These are phyloP conservation scores for Ridgeia piscesae DNA, from an alignment of 1,140 invertebrate species.

Conservation along the genomic window DNA sequence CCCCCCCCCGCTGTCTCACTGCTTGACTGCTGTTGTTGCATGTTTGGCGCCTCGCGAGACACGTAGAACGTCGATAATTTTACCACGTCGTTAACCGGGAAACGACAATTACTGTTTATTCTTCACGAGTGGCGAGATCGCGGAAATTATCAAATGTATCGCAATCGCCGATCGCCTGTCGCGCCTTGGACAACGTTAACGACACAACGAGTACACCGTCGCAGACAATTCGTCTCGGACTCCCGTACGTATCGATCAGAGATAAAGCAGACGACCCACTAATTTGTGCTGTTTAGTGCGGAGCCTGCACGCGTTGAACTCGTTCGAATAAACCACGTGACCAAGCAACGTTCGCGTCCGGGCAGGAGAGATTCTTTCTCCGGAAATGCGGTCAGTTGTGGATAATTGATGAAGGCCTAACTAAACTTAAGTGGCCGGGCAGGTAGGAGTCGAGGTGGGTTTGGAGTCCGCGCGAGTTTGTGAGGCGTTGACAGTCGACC, in stretches of 20 bases:
- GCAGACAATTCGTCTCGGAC: not conserved
- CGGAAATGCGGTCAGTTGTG: not conserved
- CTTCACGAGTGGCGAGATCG: not conserved
- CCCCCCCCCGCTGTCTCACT: not conserved
- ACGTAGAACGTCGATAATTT: not conserved
- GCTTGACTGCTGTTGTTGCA: not conserved
- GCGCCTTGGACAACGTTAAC: not conserved
- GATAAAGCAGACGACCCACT: not conserved
- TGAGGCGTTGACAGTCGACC: not conserved
- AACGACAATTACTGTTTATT: not conserved
- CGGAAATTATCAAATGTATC: conserved; percentile 1
- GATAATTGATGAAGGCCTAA: not conserved
- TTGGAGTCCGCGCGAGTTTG: not conserved
- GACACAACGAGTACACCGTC: not conserved
- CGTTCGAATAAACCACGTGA: not conserved
- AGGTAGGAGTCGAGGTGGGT: not conserved
- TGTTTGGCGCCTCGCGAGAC: not conserved
- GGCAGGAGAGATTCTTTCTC: not conserved
- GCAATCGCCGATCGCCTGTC: not conserved
- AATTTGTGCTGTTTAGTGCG: not conserved
- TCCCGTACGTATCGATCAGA: not conserved
- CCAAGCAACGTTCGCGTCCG: not conserved
- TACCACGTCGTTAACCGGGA: not conserved
- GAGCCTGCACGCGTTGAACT: not conserved
- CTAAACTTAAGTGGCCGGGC: not conserved